Evolutionary conservation across 2,797 vertebrate species (phyloP).

Genomic region (Sebastes umbrosus): DNA sequence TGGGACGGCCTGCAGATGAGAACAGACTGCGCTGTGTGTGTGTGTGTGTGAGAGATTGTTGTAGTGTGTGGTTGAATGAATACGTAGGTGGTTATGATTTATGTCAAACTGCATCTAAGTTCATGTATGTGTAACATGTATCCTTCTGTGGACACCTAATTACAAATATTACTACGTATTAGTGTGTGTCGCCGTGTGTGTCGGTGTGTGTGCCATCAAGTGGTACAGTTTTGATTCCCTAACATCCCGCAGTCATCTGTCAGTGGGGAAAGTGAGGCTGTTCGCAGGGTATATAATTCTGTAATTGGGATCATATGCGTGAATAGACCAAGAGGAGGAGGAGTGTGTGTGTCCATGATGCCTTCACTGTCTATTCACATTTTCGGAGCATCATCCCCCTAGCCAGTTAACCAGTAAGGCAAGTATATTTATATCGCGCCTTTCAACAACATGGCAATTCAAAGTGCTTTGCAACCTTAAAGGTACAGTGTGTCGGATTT

Average conservation of each 20-base stretch:
- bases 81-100: conserved; percentile 28
- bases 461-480: neutral
- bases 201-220: conserved; percentile 5
- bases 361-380: neutral
- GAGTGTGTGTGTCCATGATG: conserved; percentile 15
- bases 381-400: neutral
- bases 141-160: conserved; percentile 13
- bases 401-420: neutral
- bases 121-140: conserved; percentile 16
- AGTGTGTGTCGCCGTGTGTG: neutral
- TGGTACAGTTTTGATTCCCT: conserved; percentile 26
- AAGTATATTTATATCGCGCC: neutral
- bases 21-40: conserved; percentile 42
- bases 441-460: neutral
- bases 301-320: conserved; percentile 64
- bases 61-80: conserved; percentile 39
- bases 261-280: conserved; percentile 19
- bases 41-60: conserved; percentile 17
- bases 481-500: neutral
- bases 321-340: conserved; percentile 3
- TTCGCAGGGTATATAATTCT: conserved; percentile 29
- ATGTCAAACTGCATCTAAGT: conserved; percentile 33
- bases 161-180: conserved; percentile 7
- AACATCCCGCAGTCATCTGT: conserved; percentile 50
- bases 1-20: conserved; percentile 54